phyloP scores from a whole-genome alignment of 2,797 vertebrate species.

The Chelon labrosus region DNA sequence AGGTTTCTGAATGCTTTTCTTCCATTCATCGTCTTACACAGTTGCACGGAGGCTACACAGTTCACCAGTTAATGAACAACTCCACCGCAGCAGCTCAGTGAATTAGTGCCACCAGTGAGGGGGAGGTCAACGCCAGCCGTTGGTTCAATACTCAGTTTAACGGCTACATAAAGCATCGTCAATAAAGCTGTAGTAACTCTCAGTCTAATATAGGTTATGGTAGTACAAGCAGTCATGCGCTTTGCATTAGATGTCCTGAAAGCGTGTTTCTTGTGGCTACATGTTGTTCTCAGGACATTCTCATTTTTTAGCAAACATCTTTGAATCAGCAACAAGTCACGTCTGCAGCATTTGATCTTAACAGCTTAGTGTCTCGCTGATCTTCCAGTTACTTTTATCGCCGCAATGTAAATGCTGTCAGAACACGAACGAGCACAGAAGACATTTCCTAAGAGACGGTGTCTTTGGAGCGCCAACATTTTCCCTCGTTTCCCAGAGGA shows the following conservation, averaged over 20 bases:
- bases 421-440: conserved; percentile 9
- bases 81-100: conserved; percentile 4
- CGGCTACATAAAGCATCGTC: background rate
- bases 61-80: conserved; percentile 13
- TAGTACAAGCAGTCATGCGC: too few species aligned
- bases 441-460: conserved; percentile 31
- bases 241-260: background rate
- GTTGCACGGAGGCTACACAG: background rate
- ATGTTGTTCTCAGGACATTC: background rate
- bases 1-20: too few species aligned
- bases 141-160: conserved; percentile 10
- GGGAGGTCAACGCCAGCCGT: background rate
- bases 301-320: background rate
- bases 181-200: too few species aligned
- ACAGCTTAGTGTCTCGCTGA: conserved; percentile 11
- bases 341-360: conserved; percentile 8
- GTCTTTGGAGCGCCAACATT: conserved; percentile 16
- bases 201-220: too few species aligned
- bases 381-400: background rate
- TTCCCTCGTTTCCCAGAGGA: conserved; percentile 15
- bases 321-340: conserved; percentile 6
- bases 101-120: conserved; percentile 9
- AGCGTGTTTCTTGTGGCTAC: too few species aligned
- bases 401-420: conserved; percentile 20
- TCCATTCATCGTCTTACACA: background rate